A percentile compares a stretch with the other conserved stretches of the same genome.
Evolutionary conservation across 2,888 invertebrate species (phyloP).

Genomic region (Hemithea aestivaria): DNA sequence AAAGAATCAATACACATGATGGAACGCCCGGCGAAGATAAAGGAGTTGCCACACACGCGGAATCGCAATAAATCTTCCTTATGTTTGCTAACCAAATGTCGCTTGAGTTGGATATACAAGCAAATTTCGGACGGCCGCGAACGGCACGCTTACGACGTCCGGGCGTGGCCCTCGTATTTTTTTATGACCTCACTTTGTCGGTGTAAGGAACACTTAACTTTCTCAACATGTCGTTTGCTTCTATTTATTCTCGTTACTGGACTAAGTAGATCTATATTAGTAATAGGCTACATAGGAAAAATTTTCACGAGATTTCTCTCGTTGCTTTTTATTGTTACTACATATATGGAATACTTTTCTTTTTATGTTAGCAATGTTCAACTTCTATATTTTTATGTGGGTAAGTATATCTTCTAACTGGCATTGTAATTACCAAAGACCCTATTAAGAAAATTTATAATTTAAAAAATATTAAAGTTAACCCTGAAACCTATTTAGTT

Average conservation of each 20-base stretch:
- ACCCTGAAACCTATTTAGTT: neutral
- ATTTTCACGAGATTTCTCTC: too few species aligned
- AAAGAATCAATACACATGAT: slow-evolving; percentile 41
- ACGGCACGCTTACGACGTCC: slow-evolving; percentile 53
- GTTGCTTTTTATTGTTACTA: too few species aligned
- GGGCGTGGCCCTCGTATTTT: slow-evolving; percentile 57
- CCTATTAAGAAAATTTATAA: too few species aligned
- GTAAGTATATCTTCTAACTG: too few species aligned
- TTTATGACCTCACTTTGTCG: slow-evolving; percentile 60
- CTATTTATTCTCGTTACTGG: slow-evolving; percentile 39
- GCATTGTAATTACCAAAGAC: too few species aligned
- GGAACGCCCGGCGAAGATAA: slow-evolving; percentile 38
- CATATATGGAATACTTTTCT: too few species aligned
- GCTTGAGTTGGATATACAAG: slow-evolving; percentile 50
- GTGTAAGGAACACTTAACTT: slow-evolving; percentile 46
- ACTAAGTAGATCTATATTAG: slow-evolving; percentile 15
- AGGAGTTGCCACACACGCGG: slow-evolving; percentile 57
- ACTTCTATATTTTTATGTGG: too few species aligned
- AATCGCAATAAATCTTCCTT: slow-evolving; percentile 64
- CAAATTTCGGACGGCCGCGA: slow-evolving; percentile 45
- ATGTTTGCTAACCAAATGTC: slow-evolving; percentile 69
- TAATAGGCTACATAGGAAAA: too few species aligned
- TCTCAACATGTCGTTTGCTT: slow-evolving; percentile 45
- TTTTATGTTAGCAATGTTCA: too few species aligned
- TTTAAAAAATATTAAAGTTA: neutral